A percentile compares a stretch with the other conserved stretches of the same genome.
Evolutionary conservation across 1,140 invertebrate genomes (phyloP).

Genomic region (Frieseomelitta varia): DNA sequence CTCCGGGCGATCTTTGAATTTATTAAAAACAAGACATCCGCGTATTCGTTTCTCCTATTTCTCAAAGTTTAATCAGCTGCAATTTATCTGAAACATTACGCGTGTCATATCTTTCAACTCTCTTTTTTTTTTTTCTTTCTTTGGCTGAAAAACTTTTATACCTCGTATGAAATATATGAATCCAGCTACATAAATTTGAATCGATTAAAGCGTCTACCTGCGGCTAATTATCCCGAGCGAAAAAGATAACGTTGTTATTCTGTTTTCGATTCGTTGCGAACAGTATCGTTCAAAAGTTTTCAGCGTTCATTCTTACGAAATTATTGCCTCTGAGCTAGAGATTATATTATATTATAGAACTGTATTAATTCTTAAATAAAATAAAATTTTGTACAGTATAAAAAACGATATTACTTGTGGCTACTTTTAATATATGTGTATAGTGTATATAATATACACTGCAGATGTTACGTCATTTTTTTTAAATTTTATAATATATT

Average conservation of each 20-base stretch:
- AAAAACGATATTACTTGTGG: too few species aligned
- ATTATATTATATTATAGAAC: too few species aligned
- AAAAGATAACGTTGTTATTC: background rate
- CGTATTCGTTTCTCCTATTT: background rate
- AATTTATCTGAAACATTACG: background rate
- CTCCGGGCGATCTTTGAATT: background rate
- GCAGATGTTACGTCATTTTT: too few species aligned
- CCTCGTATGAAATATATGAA: background rate
- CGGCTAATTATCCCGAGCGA: background rate
- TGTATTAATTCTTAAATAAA: too few species aligned
- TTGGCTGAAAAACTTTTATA: background rate
- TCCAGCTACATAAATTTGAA: background rate
- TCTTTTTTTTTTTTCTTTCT: too few species aligned
- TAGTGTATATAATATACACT: too few species aligned
- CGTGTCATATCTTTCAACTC: background rate
- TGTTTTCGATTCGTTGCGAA: background rate
- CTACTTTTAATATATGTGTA: too few species aligned
- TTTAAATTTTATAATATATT: too few species aligned
- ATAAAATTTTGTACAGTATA: too few species aligned
- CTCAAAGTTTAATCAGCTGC: background rate
- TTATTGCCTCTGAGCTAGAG: too few species aligned
- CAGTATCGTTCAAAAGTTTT: background rate
- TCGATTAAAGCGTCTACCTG: background rate
- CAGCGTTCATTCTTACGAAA: too few species aligned
- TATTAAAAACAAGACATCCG: background rate